Base-by-base conservation (phyloP, 64 coral and sea anemone species). In the Pocillopora verrucosa region DNA sequence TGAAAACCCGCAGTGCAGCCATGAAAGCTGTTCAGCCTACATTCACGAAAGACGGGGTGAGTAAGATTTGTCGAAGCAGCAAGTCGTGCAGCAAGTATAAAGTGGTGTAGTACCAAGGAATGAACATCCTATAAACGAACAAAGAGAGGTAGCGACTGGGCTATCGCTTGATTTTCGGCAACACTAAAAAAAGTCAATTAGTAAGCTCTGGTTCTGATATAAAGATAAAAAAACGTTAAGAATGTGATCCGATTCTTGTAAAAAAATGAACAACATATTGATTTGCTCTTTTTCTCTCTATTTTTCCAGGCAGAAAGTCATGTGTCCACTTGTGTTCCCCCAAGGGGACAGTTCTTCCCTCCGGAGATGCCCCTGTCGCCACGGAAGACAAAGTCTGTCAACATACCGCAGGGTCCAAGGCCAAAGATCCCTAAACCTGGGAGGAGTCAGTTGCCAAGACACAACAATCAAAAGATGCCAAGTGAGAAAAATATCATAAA, bases 261-360 rank as follows among this genome's bases (percentile, higher is more conserved):
- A 16, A 30, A 30, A 0, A 2, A 45, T 80, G 30, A 10, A 61
- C 30, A 30, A 30, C 30, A 30, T 30, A 10, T 61, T 16, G 15
- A 61, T 19, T 20, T 26, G 25, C 1, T 22, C 9, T 38, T 17
- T 64, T 37, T 5, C 38, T 60, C 41, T 58, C 82, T 9, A 17
- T 12, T 9, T 95, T 70, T 83, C 11, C 45, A 95, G 93, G 92
- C 87, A 45, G 93, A 95, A 61, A 95, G 92, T 35, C 78, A 89
- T 7, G 17, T n/a, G 10, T 26, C 65, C 6, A 69, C 89, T 10
- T 69, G 59, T 41, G 35, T 45, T 4, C 84, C 59, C 16, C 68
- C 89, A 56, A 58, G 34, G 13, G 64, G 30, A 65, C 72, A 80
- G 11, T 65, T 65, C 41, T 11, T 36, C 6, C 84, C 84, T 26